A percentile compares a stretch with the other conserved stretches of the same genome.
These are phyloP conservation scores for Spheniscus mendiculus DNA, from an alignment of 2,113 vertebrate genomes.

Conservation along the genomic window DNA sequence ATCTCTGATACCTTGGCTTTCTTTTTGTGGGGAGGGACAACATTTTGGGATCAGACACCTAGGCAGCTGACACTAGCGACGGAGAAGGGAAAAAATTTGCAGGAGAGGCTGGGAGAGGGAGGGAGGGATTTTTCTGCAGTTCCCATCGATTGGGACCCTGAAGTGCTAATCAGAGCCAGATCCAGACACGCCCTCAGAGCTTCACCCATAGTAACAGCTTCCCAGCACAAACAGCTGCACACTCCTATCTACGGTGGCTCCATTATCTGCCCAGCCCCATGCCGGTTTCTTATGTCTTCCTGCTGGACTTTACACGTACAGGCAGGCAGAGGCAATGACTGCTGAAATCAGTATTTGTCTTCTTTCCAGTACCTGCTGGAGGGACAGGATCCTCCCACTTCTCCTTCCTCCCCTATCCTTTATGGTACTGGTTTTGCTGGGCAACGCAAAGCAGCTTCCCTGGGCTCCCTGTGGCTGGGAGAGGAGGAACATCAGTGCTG, in stretches of 20 bases:
- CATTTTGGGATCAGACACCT: neutral
- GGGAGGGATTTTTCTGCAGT: neutral
- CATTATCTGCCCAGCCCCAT: neutral
- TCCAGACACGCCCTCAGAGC: neutral
- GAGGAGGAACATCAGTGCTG: neutral
- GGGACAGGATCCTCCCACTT: neutral
- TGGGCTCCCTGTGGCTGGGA: neutral
- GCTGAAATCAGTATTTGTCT: neutral
- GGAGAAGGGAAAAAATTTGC: neutral
- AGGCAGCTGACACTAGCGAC: fast-evolving
- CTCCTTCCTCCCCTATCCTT: neutral
- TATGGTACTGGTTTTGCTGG: neutral
- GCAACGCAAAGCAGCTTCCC: neutral
- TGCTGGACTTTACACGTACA: neutral
- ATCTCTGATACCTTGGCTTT: neutral
- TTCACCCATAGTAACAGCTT: neutral
- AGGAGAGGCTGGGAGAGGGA: neutral
- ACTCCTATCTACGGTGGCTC: fast-evolving
- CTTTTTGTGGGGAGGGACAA: neutral
- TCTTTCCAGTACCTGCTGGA: neutral
- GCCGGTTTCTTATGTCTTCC: neutral
- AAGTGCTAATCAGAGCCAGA: neutral
- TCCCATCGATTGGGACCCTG: fast-evolving
- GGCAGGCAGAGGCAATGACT: neutral
- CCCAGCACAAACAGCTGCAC: neutral